A percentile compares a stretch with the other conserved stretches of the same genome.
These are phyloP conservation scores for Microplitis demolitor DNA, from an alignment of 1,140 invertebrate genomes.

Conservation along the genomic window DNA sequence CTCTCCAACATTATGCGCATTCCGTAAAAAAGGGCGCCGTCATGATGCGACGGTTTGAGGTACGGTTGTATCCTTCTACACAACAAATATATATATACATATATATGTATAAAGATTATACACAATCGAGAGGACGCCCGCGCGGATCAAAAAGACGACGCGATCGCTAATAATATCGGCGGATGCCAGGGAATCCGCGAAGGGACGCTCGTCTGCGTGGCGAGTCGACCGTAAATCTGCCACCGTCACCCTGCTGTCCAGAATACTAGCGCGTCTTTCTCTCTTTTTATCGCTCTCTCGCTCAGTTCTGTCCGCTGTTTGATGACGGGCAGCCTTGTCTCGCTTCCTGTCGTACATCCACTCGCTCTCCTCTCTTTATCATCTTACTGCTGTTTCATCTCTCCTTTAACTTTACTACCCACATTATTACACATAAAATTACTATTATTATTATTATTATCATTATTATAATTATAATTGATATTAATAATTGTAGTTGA, in stretches of 20 bases:
- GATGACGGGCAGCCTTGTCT: not conserved
- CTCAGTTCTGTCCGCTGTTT: not conserved
- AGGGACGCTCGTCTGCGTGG: constrained; percentile 54
- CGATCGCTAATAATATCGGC: constrained; percentile 61
- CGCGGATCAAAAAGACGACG: constrained; percentile 56
- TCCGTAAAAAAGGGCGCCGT: constrained; percentile 6
- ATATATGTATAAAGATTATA: not conserved
- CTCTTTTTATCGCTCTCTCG: constrained; percentile 3
- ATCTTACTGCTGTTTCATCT: too few relatives aligned
- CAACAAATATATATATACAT: not conserved
- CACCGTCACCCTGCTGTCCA: constrained; percentile 51
- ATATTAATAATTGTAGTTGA: too few relatives aligned
- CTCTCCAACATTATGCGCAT: constrained; percentile 30
- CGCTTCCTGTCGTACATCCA: not conserved
- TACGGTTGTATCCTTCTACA: constrained; percentile 4
- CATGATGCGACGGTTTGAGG: constrained; percentile 15
- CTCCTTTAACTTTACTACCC: too few relatives aligned
- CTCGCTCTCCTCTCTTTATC: too few relatives aligned
- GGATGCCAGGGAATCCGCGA: constrained; percentile 57
- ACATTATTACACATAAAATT: too few relatives aligned
- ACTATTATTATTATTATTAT: too few relatives aligned
- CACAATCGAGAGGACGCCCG: constrained; percentile 11
- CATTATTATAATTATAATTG: too few relatives aligned
- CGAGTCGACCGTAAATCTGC: constrained; percentile 59
- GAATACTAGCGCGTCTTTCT: constrained; percentile 35